phyloP scores from a whole-genome alignment of 2,888 invertebrate genomes.

The Polia nebulosa region DNA sequence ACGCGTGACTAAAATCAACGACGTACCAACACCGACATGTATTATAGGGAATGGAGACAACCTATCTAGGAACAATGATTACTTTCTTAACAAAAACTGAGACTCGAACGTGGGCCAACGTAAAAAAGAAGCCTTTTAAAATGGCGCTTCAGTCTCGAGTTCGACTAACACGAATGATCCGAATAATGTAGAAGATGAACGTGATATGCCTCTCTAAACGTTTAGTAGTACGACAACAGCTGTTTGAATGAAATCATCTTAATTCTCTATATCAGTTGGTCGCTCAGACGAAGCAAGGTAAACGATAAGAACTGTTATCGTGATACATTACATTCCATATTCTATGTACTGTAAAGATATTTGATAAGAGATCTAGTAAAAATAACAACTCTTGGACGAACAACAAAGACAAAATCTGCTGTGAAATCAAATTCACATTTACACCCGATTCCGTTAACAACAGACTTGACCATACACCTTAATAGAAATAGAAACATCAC shows the following conservation, averaged over 20 bases:
- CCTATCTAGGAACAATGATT: constrained; percentile 70
- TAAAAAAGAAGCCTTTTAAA: constrained; percentile 53
- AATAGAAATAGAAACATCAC: constrained; percentile 28
- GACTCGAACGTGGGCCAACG: constrained; percentile 43
- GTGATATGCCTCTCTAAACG: constrained; percentile 56
- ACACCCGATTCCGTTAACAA: neutral
- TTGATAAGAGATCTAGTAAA: constrained; percentile 65
- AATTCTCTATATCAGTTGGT: constrained; percentile 57
- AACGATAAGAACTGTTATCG: constrained; percentile 72
- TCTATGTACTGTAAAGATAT: constrained; percentile 57
- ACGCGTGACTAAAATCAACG: constrained; percentile 85
- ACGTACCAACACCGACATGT: constrained; percentile 74
- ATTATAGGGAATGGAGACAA: constrained; percentile 74
- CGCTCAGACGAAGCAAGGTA: constrained; percentile 60
- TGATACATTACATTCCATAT: constrained; percentile 70
- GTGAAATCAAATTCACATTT: constrained; percentile 16
- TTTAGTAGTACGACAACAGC: constrained; percentile 45
- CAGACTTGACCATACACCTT: constrained; percentile 7
- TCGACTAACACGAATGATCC: constrained; percentile 27
- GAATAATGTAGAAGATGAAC: constrained; percentile 47
- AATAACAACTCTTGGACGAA: constrained; percentile 62
- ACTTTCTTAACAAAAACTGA: constrained; percentile 62
- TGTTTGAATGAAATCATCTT: constrained; percentile 65
- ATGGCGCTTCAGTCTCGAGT: constrained; percentile 28
- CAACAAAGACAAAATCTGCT: constrained; percentile 48